Evolutionary conservation across 2,797 vertebrate genomes (phyloP).

Genomic region (Tokudaia tokunoshimensis): DNA sequence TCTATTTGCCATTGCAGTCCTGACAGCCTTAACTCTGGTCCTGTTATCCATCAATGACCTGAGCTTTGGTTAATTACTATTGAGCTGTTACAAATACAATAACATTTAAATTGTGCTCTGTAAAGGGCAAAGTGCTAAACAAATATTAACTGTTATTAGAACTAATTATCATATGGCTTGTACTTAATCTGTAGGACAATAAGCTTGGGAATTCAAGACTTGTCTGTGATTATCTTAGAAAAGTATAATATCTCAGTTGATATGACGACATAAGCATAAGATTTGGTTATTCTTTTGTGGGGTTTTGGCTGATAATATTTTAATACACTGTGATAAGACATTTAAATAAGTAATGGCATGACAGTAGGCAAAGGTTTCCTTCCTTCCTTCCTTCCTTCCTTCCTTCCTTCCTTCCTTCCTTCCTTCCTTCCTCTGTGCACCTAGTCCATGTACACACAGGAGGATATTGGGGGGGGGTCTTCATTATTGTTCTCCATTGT

Average conservation of each 20-base stretch:
- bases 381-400: too few species aligned
- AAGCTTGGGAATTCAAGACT: slow-evolving; percentile 65
- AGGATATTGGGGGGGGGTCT: not conserved
- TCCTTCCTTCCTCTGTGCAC: not conserved
- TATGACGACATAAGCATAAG: slow-evolving; percentile 19
- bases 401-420: too few species aligned
- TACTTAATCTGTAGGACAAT: slow-evolving; percentile 62
- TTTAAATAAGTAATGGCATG: slow-evolving; percentile 43
- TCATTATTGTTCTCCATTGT: not conserved
- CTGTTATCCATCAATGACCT: not conserved
- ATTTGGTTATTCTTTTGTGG: slow-evolving; percentile 28
- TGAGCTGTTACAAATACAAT: slow-evolving; percentile 73
- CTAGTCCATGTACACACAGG: too few species aligned
- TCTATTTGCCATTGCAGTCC: fast-evolving
- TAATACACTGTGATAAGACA: slow-evolving; percentile 42
- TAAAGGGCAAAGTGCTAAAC: slow-evolving; percentile 70
- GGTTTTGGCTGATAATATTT: slow-evolving; percentile 54
- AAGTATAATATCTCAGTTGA: slow-evolving; percentile 62
- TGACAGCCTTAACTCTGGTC: not conserved
- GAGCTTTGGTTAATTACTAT: slow-evolving; percentile 72
- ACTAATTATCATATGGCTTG: slow-evolving; percentile 67
- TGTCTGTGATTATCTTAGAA: slow-evolving; percentile 65
- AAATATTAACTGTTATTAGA: slow-evolving; percentile 76
- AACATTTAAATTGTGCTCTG: slow-evolving; percentile 65
- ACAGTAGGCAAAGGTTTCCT: not conserved